Evolutionary conservation across 2,797 vertebrate genomes (phyloP).

Genomic region (Pseudomugil gertrudae): DNA sequence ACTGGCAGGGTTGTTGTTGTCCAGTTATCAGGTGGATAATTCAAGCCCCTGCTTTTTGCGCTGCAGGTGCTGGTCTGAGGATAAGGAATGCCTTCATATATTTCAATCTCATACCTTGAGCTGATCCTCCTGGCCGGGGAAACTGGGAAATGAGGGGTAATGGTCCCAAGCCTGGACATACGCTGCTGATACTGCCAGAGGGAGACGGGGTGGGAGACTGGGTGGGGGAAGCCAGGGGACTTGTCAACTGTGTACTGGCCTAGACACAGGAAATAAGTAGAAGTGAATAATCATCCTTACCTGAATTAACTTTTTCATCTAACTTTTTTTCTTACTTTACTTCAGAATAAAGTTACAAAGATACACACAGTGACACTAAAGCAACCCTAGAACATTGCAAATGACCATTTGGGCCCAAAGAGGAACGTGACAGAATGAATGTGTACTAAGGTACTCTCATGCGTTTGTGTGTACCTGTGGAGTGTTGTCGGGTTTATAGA

Average conservation of each 20-base stretch:
- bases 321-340: background rate
- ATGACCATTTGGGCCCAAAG: constrained; percentile 13
- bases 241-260: constrained; percentile 91
- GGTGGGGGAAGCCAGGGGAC: constrained; percentile 93
- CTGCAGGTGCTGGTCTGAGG: no score
- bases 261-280: constrained; percentile 51
- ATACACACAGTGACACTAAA: no score
- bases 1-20: no score
- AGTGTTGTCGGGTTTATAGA: constrained; percentile 89
- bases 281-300: background rate
- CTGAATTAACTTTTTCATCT: background rate
- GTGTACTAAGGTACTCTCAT: background rate
- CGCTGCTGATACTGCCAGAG: constrained; percentile 89
- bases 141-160: constrained; percentile 95
- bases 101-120: constrained; percentile 86
- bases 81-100: background rate
- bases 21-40: no score
- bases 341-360: background rate
- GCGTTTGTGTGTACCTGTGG: constrained; percentile 83
- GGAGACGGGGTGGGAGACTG: constrained; percentile 96
- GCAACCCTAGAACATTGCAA: no score
- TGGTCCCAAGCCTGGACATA: constrained; percentile 93
- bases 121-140: constrained; percentile 88
- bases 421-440: background rate
- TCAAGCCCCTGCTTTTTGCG: no score